phyloP scores from a whole-genome alignment of 2,797 vertebrate species.

The Melanotaenia boesemani region DNA sequence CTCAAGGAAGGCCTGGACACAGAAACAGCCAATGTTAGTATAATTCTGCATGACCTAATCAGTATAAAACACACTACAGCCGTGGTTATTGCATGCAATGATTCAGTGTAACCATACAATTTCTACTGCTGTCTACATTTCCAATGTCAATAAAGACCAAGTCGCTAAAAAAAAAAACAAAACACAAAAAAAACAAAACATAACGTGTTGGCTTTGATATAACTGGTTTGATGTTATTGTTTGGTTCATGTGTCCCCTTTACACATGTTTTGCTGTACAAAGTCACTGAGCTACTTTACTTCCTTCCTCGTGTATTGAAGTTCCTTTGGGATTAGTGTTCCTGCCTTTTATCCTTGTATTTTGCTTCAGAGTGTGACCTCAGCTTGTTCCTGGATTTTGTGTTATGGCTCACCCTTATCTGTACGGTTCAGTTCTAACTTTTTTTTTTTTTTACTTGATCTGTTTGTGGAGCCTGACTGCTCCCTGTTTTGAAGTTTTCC shows the following conservation, averaged over 20 bases:
- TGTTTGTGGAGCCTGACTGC: not conserved
- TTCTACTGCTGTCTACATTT: not conserved
- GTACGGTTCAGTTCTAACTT: not conserved
- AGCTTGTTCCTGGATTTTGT: not conserved
- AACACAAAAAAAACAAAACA: too few relatives aligned
- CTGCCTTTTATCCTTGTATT: not conserved
- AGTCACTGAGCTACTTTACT: not conserved
- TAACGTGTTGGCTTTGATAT: not conserved
- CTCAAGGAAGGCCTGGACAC: conserved; percentile 93
- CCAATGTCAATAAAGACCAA: not conserved
- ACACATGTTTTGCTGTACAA: too few relatives aligned
- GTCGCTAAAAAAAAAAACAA: not conserved
- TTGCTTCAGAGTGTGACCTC: not conserved
- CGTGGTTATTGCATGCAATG: not conserved
- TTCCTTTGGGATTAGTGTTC: not conserved
- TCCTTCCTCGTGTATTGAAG: not conserved
- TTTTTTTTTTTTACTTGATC: too few relatives aligned
- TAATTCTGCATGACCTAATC: not conserved
- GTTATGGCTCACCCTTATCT: not conserved
- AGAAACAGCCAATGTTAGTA: conserved; percentile 7
- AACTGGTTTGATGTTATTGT: not conserved
- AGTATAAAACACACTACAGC: not conserved
- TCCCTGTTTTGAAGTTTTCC: not conserved
- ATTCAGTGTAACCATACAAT: not conserved
- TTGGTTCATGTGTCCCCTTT: not conserved